phyloP scores from a whole-genome alignment of 2,797 vertebrate genomes.

The Bothrops alternatus region DNA sequence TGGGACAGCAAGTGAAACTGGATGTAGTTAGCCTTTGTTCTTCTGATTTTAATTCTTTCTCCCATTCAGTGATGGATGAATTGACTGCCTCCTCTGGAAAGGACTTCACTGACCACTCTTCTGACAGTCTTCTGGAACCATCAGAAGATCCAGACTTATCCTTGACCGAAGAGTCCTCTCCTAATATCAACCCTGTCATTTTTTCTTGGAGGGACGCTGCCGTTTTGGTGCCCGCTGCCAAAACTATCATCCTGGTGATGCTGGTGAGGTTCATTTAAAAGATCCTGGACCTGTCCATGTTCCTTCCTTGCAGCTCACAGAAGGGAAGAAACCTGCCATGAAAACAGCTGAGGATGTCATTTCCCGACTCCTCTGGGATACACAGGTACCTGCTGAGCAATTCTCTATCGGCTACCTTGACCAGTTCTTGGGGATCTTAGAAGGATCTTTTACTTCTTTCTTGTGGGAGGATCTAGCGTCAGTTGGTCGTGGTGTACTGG shows the following conservation, averaged over 20 bases:
- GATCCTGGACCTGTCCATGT: background rate
- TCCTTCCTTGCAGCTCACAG: background rate
- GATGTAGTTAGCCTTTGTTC: no score
- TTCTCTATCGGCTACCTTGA: slow-evolving; percentile 85
- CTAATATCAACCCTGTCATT: slow-evolving; percentile 67
- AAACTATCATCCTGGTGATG: slow-evolving; percentile 66
- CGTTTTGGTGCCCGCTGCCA: slow-evolving; percentile 80
- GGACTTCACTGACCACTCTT: background rate
- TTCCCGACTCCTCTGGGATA: slow-evolving; percentile 84
- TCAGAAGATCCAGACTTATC: background rate
- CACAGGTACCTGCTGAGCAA: slow-evolving; percentile 67
- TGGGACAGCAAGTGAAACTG: background rate
- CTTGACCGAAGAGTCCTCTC: background rate
- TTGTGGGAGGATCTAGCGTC: slow-evolving; percentile 83
- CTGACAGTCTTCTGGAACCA: background rate
- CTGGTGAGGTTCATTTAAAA: background rate
- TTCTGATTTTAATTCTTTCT: background rate
- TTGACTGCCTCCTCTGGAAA: background rate
- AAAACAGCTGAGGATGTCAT: slow-evolving; percentile 85
- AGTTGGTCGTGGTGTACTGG: slow-evolving; percentile 76
- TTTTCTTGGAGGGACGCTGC: slow-evolving; percentile 80
- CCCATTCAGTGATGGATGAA: background rate
- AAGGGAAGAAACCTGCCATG: slow-evolving; percentile 82
- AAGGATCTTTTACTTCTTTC: slow-evolving; percentile 83
- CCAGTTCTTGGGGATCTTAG: slow-evolving; percentile 83